phyloP scores from a whole-genome alignment of 2,113 vertebrate species.

The Loxodonta africana region DNA sequence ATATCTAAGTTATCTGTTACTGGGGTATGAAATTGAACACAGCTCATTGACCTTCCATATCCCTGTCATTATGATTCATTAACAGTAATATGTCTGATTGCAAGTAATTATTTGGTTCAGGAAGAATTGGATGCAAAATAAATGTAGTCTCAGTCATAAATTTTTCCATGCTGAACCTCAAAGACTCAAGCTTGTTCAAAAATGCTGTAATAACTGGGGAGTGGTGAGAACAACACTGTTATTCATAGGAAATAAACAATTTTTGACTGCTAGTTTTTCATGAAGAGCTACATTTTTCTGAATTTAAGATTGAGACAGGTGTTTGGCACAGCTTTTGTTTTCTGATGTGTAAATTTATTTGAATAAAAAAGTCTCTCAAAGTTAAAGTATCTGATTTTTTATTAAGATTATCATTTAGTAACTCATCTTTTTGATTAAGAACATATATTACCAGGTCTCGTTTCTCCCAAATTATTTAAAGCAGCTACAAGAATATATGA shows the following conservation, averaged over 20 bases:
- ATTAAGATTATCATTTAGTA: conserved; percentile 30
- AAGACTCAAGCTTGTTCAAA: conserved; percentile 39
- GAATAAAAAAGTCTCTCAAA: conserved; percentile 33
- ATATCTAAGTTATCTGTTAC: conserved; percentile 76
- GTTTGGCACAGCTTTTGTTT: conserved; percentile 56
- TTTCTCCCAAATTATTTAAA: conserved; percentile 43
- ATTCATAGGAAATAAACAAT: background rate
- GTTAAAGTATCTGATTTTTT: conserved; percentile 25
- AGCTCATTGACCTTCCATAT: conserved; percentile 81
- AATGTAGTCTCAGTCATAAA: conserved; percentile 48
- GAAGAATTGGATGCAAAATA: conserved; percentile 31
- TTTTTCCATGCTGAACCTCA: background rate
- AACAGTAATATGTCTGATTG: conserved; percentile 59
- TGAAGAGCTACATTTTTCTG: background rate
- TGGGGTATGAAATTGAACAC: conserved; percentile 80
- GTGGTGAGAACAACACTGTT: background rate
- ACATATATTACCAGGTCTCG: background rate
- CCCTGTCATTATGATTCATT: conserved; percentile 64
- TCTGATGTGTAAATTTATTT: conserved; percentile 29
- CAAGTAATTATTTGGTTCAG: conserved; percentile 68
- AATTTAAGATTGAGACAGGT: background rate
- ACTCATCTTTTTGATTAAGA: conserved; percentile 51
- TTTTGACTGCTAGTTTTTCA: conserved; percentile 41
- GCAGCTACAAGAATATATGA: background rate
- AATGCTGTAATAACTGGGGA: background rate